Evolutionary conservation across 2,888 invertebrate genomes (phyloP).

Genomic region (Dryadula phaetusa): DNA sequence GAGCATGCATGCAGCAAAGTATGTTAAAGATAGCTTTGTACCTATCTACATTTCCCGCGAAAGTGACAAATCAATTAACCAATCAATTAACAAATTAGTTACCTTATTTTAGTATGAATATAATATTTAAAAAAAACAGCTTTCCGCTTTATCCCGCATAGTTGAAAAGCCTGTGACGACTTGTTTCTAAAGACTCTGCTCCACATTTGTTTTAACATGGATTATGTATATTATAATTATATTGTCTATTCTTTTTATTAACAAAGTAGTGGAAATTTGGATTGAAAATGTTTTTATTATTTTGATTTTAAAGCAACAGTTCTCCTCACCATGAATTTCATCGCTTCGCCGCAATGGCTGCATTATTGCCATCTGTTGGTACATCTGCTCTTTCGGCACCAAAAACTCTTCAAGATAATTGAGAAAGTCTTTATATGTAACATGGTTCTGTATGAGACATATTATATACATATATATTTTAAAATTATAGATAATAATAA

Average conservation of each 20-base stretch:
- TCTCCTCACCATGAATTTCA: slow-evolving; percentile 64
- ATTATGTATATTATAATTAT: no score
- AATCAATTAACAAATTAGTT: no score
- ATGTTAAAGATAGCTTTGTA: not conserved
- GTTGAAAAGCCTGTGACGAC: no score
- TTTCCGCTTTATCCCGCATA: no score
- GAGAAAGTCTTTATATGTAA: slow-evolving; percentile 88
- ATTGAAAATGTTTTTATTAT: not conserved
- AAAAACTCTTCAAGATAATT: slow-evolving; percentile 87
- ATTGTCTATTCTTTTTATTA: no score
- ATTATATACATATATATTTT: slow-evolving; percentile 31
- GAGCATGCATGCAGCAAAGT: not conserved
- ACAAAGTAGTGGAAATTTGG: not conserved
- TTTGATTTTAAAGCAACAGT: not conserved
- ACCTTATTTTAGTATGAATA: no score
- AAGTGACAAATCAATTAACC: not conserved
- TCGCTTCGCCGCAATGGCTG: slow-evolving; percentile 66
- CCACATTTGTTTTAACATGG: no score
- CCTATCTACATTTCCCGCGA: not conserved
- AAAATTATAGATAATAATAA: not conserved
- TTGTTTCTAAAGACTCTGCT: no score
- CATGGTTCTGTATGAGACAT: slow-evolving; percentile 83
- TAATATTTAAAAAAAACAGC: no score
- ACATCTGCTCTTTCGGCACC: slow-evolving; percentile 76
- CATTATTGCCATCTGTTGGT: slow-evolving; percentile 74